Evolutionary conservation across 2,113 vertebrate genomes (phyloP).

Genomic region (Aleadryas rufinucha): DNA sequence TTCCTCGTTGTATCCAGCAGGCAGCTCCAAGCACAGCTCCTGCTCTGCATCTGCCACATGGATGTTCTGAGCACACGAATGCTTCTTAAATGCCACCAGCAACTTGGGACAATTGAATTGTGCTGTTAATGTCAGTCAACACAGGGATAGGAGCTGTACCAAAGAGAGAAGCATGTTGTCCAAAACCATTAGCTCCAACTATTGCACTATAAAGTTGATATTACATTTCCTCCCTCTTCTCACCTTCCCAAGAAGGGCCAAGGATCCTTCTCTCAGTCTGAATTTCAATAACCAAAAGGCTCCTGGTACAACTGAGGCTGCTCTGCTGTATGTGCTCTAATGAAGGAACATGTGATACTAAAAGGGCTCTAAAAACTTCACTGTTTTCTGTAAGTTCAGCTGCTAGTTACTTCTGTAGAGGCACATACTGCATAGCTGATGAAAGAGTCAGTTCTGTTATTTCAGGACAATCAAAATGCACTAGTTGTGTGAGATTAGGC

Average conservation of each 20-base stretch:
- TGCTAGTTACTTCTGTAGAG: neutral
- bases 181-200: neutral
- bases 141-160: neutral
- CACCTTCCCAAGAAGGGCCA: neutral
- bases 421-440: neutral
- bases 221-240: neutral
- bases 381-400: neutral
- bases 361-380: neutral
- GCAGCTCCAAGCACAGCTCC: neutral
- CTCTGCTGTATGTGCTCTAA: neutral
- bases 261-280: neutral
- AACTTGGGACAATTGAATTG: neutral
- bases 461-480: neutral
- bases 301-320: neutral
- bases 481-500: neutral
- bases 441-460: neutral
- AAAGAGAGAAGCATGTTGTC: neutral
- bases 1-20: neutral
- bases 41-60: rapidly evolving
- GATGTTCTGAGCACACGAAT: neutral
- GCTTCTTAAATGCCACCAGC: neutral
- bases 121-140: neutral
- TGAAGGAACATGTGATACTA: rapidly evolving
- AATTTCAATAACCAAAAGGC: neutral
- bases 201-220: neutral